A percentile compares a stretch with the other conserved stretches of the same genome.
phyloP scores from a whole-genome alignment of 2,113 vertebrate genomes.

The Salminus brasiliensis region DNA sequence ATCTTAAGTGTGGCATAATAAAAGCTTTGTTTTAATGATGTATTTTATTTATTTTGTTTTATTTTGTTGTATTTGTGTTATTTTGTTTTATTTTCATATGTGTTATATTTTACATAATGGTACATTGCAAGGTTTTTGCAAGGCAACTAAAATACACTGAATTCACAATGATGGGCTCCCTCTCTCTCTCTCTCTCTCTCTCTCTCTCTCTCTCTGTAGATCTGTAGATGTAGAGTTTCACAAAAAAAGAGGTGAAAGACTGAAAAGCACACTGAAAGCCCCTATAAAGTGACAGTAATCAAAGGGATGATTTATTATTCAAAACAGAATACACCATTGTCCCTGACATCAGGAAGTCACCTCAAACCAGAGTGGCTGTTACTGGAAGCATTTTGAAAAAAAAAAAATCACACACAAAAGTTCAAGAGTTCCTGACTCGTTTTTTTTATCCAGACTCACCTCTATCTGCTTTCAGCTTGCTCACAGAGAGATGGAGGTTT shows the following conservation, averaged over 20 bases:
- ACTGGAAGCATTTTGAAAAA: constrained; percentile 73
- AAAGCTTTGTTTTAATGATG: no score
- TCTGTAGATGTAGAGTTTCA: constrained; percentile 14
- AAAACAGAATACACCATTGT: constrained; percentile 67
- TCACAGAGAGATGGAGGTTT: constrained; percentile 25
- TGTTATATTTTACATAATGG: not conserved
- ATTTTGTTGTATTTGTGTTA: no score
- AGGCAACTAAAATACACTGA: no score
- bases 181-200: not conserved
- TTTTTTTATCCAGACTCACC: constrained; percentile 41
- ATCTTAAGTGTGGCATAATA: no score
- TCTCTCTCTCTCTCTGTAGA: not conserved
- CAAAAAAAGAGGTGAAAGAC: constrained; percentile 2
- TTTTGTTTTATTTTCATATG: no score
- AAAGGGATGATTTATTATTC: constrained; percentile 60
- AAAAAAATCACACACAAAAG: constrained; percentile 55
- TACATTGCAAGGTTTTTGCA: not conserved
- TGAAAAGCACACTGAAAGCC: constrained; percentile 60
- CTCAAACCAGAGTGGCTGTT: constrained; percentile 70
- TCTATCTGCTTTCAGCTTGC: constrained; percentile 40
- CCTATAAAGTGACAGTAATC: constrained; percentile 57
- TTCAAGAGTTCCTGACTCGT: constrained; percentile 33
- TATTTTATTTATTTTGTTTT: no score
- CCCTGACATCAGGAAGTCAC: constrained; percentile 76
- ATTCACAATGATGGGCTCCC: not conserved